These are phyloP conservation scores for Salarias fasciatus DNA, from an alignment of 2,797 vertebrate genomes.

Conservation along the genomic window DNA sequence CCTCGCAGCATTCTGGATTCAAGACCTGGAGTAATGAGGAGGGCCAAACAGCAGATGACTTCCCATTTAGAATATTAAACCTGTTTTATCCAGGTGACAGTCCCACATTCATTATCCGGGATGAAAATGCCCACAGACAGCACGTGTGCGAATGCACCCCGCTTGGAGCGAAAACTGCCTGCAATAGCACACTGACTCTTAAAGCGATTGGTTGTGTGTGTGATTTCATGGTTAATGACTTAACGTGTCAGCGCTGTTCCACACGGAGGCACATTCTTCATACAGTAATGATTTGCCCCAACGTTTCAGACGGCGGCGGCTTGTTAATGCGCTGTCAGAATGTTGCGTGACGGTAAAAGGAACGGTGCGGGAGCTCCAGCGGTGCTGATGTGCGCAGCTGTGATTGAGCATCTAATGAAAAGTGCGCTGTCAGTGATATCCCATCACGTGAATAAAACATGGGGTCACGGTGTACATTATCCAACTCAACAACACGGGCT, in stretches of 20 bases:
- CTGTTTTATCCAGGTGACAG: conserved; percentile 66
- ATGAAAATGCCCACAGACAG: conserved; percentile 50
- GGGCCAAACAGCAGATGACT: conserved; percentile 67
- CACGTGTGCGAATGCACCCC: conserved; percentile 16
- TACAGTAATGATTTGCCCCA: conserved; percentile 36
- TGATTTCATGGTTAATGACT: conserved; percentile 47
- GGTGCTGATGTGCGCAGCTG: conserved; percentile 35
- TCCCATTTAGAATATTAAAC: conserved; percentile 70
- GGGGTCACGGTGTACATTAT: conserved; percentile 31
- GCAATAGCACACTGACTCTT: conserved; percentile 15
- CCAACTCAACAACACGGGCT: conserved; percentile 13
- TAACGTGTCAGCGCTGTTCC: conserved; percentile 42
- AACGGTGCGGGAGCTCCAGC: conserved; percentile 12
- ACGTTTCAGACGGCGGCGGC: not conserved
- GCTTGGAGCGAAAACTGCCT: conserved; percentile 3
- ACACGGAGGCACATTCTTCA: conserved; percentile 21
- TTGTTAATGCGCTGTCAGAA: conserved; percentile 50
- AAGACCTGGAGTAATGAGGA: conserved; percentile 72
- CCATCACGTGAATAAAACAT: conserved; percentile 63
- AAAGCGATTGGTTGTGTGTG: conserved; percentile 22
- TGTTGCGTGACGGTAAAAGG: conserved; percentile 38
- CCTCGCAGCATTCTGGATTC: conserved; percentile 58
- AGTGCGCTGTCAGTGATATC: conserved; percentile 44
- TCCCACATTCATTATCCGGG: conserved; percentile 58
- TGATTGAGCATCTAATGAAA: conserved; percentile 52